Evolutionary conservation across 2,888 invertebrate genomes (phyloP), one percentile per base, ranked within the genome.

Genomic region (Pristionchus exspectatus): DNA sequence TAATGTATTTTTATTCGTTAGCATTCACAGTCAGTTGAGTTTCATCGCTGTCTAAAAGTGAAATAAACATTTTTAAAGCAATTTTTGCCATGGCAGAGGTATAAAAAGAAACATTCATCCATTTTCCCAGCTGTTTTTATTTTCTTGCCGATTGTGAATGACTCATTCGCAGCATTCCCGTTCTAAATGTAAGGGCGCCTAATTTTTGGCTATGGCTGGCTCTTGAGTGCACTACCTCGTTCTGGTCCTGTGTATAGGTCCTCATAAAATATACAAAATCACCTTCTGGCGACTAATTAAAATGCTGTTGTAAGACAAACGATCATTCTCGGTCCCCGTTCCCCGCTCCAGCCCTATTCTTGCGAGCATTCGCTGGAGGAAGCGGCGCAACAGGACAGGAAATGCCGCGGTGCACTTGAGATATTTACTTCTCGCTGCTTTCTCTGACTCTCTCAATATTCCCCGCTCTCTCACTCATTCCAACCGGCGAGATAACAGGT

Each of bases 371-470:
- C 33, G 38, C 33, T 44, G 24, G 74, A 38, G 38, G 74, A 74
- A 74, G 74, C 74, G 12, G 12, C 33, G 72, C 38, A 38, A 44
- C 77, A 81, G 50, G 81, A 81, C 81, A 81, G 81, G 81, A 81
- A 81, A 54, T 54, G 21, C 5, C 38, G 38, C 27, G 54, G 44
- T 2, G 81, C 54, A 81, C 81, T 81, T 81, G 81, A 81, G 81
- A 81, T 81, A 81, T 81, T 81, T 27, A 81, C 81, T 27, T 21
- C 24, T 74, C 38, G 16, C 24, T 12, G 30, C 74, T 38, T 33
- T 74, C 14, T 18, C 72, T 38, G 7, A 74, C 30, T 69, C 69
- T 69, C 69, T 69, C 69, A 14, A 69, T 69, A 30, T 3, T 0
- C 44, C 74, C 0, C 21, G 44, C 24, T 77, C 44, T 24, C 38